Evolutionary conservation across 2,113 vertebrate genomes (phyloP), one percentile per base, ranked within the genome.

Genomic region (Balaenoptera acutorostrata): DNA sequence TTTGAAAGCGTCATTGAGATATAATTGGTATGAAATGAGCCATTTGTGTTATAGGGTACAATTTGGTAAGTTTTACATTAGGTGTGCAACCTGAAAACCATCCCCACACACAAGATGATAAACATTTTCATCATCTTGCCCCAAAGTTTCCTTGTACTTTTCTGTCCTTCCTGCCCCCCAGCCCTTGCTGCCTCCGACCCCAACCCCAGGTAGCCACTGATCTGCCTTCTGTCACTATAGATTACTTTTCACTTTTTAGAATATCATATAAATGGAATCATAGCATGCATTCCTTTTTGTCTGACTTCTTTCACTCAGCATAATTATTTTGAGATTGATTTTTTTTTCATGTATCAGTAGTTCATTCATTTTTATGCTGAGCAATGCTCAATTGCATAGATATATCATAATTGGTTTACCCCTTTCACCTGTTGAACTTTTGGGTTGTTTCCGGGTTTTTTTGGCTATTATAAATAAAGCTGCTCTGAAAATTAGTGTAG

Each of bases 21-120:
- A 20, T 8, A 52, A 36, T 36, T 12, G 21, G 8, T 13, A 4
- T 27, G 41, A 80, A 66, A 33, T 25, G 57, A 77, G 18, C 55
- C n/a, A 13, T 61, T 27, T 6, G 0, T 69, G 18, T 27, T 71
- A 23, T 1, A 12, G 23, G 49, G 14, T 9, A 14, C 55, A 39
- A 39, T 5, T 21, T 39, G 36, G 2, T 33, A 33, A 44, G 25
- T 39, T 92, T 25, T 55, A 4, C 6, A 0, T 29, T 57, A 2
- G 1, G 5, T 21, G 2, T 8, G 3, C 46, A 10, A 2, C 21
- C 41, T 20, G 6, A 44, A 36, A 41, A 44, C 57, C 1, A 1
- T 39, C 44, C 10, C 15, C 23, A 7, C 33, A 59, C 15, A n/a
- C 61, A 13, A n/a, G 15, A 17, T 4, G 4, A 36, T 69, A 15